phyloP scores from a whole-genome alignment of 2,113 vertebrate genomes.

The Elanoides forficatus region DNA sequence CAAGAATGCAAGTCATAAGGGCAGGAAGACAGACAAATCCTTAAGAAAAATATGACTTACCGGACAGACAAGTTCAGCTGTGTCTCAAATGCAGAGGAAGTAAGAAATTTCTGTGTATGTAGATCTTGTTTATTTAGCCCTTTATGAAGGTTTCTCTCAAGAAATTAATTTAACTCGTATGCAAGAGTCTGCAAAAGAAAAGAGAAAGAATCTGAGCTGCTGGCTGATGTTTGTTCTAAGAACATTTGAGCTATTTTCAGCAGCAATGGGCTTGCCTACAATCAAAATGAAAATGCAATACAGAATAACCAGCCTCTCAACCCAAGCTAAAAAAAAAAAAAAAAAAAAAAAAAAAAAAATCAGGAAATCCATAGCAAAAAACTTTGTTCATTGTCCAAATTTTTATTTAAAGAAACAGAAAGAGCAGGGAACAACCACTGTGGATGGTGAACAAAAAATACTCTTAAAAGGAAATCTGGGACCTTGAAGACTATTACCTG shows the following conservation, averaged over 20 bases:
- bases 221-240: constrained; percentile 70
- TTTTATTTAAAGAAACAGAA: constrained; percentile 64
- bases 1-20: background rate
- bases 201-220: constrained; percentile 72
- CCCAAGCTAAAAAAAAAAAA: background rate
- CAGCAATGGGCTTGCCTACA: constrained; percentile 73
- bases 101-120: constrained; percentile 45
- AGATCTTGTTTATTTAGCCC: constrained; percentile 67
- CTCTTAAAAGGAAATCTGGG: background rate
- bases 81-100: constrained; percentile 43
- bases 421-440: background rate
- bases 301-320: background rate
- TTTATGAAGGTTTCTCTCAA: constrained; percentile 64
- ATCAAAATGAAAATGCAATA: constrained; percentile 49
- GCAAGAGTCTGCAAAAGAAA: constrained; percentile 71
- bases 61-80: constrained; percentile 56
- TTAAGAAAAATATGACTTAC: constrained; percentile 71
- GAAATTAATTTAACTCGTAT: constrained; percentile 70
- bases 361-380: constrained; percentile 67
- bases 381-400: constrained; percentile 44
- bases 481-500: background rate
- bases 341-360: background rate
- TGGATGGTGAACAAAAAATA: background rate
- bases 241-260: constrained; percentile 88
- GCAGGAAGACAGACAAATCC: constrained; percentile 8